These are phyloP conservation scores for Mus spicilegus DNA, from an alignment of 2,113 vertebrate genomes.

Conservation along the genomic window DNA sequence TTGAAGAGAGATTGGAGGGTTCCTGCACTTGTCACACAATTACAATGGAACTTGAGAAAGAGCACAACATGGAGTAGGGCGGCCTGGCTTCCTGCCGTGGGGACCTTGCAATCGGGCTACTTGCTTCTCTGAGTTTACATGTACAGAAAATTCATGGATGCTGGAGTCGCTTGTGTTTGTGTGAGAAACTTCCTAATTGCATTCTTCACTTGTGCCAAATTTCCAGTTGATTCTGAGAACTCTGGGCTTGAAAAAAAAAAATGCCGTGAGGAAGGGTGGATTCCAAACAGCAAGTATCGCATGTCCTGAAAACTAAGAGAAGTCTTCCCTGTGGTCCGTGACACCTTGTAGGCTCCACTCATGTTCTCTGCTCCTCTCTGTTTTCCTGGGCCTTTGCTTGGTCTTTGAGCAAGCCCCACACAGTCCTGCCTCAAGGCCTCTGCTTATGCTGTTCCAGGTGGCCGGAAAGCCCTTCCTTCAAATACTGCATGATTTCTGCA, in stretches of 20 bases:
- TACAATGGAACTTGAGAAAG: neutral
- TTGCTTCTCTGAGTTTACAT: neutral
- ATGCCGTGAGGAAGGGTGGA: neutral
- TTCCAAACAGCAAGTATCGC: neutral
- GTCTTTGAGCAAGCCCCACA: neutral
- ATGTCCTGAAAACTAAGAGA: neutral
- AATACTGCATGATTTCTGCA: neutral
- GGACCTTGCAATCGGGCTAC: neutral
- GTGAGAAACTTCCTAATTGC: neutral
- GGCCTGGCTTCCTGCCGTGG: neutral
- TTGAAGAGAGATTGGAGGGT: neutral
- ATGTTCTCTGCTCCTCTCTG: neutral
- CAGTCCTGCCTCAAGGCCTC: neutral
- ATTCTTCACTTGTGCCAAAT: neutral
- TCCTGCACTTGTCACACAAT: neutral
- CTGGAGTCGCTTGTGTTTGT: neutral
- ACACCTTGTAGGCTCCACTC: neutral
- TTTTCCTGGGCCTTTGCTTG: neutral
- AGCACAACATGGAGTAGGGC: neutral
- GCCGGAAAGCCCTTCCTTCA: neutral
- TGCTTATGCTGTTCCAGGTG: neutral
- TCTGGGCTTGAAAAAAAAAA: neutral
- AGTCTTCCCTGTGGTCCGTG: neutral
- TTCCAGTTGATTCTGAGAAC: neutral
- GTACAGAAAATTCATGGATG: too few relatives aligned